A percentile compares a stretch with the other conserved stretches of the same genome.
These are phyloP conservation scores for Epistrophe eligans DNA, from an alignment of 2,888 invertebrate genomes.

Conservation along the genomic window DNA sequence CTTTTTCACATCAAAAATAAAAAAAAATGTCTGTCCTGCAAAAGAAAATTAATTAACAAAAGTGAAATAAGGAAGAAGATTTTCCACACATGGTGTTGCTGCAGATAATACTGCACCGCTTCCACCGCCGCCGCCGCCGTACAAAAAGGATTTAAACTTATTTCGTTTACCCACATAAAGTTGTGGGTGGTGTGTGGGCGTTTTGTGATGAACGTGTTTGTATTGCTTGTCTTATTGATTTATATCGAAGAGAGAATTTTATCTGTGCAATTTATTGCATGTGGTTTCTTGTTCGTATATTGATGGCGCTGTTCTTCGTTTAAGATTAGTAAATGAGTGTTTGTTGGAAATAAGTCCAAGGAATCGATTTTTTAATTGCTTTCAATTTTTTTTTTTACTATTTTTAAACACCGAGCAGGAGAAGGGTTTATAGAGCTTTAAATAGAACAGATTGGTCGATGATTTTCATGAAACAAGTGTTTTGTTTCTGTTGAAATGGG, in stretches of 20 bases:
- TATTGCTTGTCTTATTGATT: constrained; percentile 25
- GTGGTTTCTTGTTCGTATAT: constrained; percentile 21
- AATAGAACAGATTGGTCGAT: constrained; percentile 6
- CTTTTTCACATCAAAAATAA: not conserved
- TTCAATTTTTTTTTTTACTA: not conserved
- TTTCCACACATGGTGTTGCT: constrained; percentile 5
- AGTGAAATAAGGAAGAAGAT: constrained; percentile 25
- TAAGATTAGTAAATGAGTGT: constrained; percentile 14
- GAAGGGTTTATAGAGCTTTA: not conserved
- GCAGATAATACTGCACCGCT: not conserved
- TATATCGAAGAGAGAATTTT: constrained; percentile 14
- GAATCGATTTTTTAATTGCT: constrained; percentile 30
- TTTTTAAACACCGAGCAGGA: constrained; percentile 13
- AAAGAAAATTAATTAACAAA: constrained; percentile 57
- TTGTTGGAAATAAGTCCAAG: not conserved
- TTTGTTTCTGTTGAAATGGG: not conserved
- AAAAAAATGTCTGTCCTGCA: not conserved
- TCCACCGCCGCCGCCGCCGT: no score
- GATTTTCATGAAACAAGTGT: constrained; percentile 1
- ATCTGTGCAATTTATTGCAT: constrained; percentile 23
- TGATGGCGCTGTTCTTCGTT: constrained; percentile 13
- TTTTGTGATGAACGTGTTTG: constrained; percentile 1
- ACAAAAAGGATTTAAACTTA: constrained; percentile 30
- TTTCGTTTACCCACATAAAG: not conserved
- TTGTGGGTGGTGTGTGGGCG: not conserved